Evolutionary conservation across 23 tunicate species (phyloP), one percentile per base, ranked within the genome.

Genomic region (Clavelina lepadiformis): DNA sequence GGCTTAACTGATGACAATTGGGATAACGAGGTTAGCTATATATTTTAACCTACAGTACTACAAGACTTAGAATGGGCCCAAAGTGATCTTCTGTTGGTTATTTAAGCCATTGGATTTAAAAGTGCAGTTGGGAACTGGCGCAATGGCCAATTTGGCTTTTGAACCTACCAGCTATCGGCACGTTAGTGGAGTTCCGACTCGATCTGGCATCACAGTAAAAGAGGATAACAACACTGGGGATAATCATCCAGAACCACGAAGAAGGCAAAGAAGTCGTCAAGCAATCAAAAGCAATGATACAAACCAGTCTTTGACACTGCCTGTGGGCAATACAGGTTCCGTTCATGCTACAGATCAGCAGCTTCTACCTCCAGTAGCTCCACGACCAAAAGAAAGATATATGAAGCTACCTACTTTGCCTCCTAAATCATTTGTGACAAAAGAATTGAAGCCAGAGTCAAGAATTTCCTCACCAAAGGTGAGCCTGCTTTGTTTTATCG

Each of bases 71-170:
- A n/a, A n/a, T n/a, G n/a, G n/a, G n/a, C n/a, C n/a, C n/a, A n/a
- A 53, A 53, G 6, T 20, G 20, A 18, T 22, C 20, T 13, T 6
- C 47, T 66, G 28, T 66, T 23, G 13, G 5, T 27, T 28, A 46
- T 66, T 66, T 5, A 66, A 66, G 72, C 72, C 72, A 5, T 5
- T 44, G 20, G 72, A 66, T 22, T 11, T 66, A 52, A 76, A 76
- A 28, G 31, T 76, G 63, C 73, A 76, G 28, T 57, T 76, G 53
- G 82, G 82, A 8, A 53, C 53, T 54, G 82, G 82, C 2, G 82
- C 82, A 1, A 76, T 76, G 72, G 82, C 82, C 28, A 73, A 62
- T 7, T 47, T 76, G 46, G 73, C 82, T 2, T 33, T 62, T 5
- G 72, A 76, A 24, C 63, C 41, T 26, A 53, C 27, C 19, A 76